Evolutionary conservation across 92 coral and sea anemone genomes (phyloP), one percentile per base, ranked within the genome.

Genomic region (Siderastrea siderea): DNA sequence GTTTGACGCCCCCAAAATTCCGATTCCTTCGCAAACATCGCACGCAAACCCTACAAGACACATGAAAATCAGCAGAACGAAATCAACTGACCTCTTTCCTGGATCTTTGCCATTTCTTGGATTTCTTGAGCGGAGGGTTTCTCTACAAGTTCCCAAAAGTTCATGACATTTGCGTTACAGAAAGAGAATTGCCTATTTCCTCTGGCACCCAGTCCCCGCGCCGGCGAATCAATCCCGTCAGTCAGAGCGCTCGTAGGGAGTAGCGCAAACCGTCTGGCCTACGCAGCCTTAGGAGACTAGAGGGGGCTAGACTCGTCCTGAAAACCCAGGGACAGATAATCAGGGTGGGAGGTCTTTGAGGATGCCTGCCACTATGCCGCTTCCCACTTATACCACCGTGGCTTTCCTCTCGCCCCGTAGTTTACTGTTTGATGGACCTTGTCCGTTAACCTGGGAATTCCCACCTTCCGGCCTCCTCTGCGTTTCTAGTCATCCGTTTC

Each of bases 101-200:
- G 95, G 71, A 89, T 60, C 89, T 92, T 94, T 7, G 97, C 95
- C 97, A 94, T 94, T 85, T 91, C 97, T 9, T 94, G 95, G 49
- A 94, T 92, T 82, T 91, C 97, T n/a, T 92, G 95, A 50, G 91
- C 77, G 53, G 93, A 77, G 11, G 97, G 97, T 71, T 88, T 86
- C 51, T 94, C 93, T 17, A 92, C 97, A 59, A 94, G 46, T 80
- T 94, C 97, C 97, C 97, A 92, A 50, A 85, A 77, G 75, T 50
- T 75, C 89, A 85, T 85, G 83, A 66, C 82, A 85, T 77, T 70
- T 51, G 45, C 44, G 38, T 1, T 13, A 5, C 26, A 1, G 74
- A 66, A 49, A 38, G 67, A 43, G 44, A 58, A 55, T 38, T 6
- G 17, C 44, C 15, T 2, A 3, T 12, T 64, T 19, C 7, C 6